These are phyloP conservation scores for Synchiropus splendidus DNA, from an alignment of 2,113 vertebrate species.

Conservation along the genomic window DNA sequence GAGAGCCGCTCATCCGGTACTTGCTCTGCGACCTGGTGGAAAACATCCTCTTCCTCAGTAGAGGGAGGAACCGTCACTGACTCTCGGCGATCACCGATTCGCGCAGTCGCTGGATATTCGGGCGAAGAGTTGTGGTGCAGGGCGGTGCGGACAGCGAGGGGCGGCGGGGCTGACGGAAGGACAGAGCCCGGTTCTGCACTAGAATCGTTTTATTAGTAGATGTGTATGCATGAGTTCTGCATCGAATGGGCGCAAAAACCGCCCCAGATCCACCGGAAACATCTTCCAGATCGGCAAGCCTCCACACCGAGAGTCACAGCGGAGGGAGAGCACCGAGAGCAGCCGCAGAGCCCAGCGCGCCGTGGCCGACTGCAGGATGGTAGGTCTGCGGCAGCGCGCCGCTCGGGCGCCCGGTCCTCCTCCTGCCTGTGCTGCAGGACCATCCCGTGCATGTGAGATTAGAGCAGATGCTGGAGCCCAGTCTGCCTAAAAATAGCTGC, in stretches of 20 bases:
- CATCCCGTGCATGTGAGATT: background rate
- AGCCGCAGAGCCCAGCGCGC: conserved; percentile 74
- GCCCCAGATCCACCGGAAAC: conserved; percentile 83
- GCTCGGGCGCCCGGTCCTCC: conserved; percentile 28
- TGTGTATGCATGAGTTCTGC: conserved; percentile 97
- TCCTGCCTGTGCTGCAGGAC: background rate
- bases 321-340: conserved; percentile 82
- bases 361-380: conserved; percentile 95
- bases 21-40: conserved; percentile 55
- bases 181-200: conserved; percentile 41
- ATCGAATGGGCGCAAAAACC: conserved; percentile 95
- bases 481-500: too few relatives aligned
- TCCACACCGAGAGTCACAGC: conserved; percentile 73
- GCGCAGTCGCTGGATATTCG: conserved; percentile 28
- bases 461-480: too few relatives aligned
- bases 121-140: conserved; percentile 31
- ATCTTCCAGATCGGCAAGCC: conserved; percentile 84
- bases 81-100: conserved; percentile 1
- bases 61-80: conserved; percentile 12
- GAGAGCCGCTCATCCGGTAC: conserved; percentile 47
- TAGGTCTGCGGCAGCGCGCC: conserved; percentile 67
- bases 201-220: conserved; percentile 69
- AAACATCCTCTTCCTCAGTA: conserved; percentile 39
- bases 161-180: conserved; percentile 1
- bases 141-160: conserved; percentile 24